Percentiles rank a stretch among this genome's conserved stretches.
phyloP scores from a whole-genome alignment of 2,797 vertebrate species.

The Gadopsis bispinosus region DNA sequence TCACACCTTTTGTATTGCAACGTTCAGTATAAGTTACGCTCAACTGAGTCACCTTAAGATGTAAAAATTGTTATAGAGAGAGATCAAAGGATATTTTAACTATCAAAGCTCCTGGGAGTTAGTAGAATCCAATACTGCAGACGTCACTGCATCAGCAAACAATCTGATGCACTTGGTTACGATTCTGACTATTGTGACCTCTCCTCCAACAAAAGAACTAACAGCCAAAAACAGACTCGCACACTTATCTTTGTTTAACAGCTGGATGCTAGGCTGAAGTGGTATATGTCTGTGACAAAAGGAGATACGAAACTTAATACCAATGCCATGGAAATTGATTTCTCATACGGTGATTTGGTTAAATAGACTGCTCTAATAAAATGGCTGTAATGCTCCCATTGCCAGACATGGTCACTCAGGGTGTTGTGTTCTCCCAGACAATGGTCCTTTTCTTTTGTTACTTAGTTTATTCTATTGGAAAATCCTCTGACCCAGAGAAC shows the following conservation, averaged over 20 bases:
- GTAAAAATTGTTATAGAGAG: background rate
- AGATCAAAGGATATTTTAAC: background rate
- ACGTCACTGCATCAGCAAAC: background rate
- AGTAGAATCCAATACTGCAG: background rate
- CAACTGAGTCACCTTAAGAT: constrained; percentile 15
- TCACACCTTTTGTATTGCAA: background rate
- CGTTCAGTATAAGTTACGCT: background rate
- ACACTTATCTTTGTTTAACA: constrained; percentile 37
- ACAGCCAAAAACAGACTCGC: constrained; percentile 19
- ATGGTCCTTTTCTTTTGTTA: constrained; percentile 29
- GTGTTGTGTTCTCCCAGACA: constrained; percentile 25
- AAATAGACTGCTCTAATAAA: constrained; percentile 34
- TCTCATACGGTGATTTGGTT: constrained; percentile 24
- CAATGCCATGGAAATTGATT: constrained; percentile 19
- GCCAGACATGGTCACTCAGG: constrained; percentile 27
- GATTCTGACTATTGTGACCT: constrained; percentile 3
- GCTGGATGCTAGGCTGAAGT: constrained; percentile 28
- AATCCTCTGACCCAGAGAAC: constrained; percentile 16
- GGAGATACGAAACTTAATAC: constrained; percentile 27
- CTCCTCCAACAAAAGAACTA: constrained; percentile 1
- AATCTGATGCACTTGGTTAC: constrained; percentile 2
- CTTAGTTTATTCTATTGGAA: constrained; percentile 26
- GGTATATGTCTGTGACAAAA: constrained; percentile 21
- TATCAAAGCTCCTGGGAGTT: constrained; percentile 2
- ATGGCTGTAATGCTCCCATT: constrained; percentile 8